Evolutionary conservation across 2,888 invertebrate species (phyloP).

Genomic region (Lepidochrysops patricia): DNA sequence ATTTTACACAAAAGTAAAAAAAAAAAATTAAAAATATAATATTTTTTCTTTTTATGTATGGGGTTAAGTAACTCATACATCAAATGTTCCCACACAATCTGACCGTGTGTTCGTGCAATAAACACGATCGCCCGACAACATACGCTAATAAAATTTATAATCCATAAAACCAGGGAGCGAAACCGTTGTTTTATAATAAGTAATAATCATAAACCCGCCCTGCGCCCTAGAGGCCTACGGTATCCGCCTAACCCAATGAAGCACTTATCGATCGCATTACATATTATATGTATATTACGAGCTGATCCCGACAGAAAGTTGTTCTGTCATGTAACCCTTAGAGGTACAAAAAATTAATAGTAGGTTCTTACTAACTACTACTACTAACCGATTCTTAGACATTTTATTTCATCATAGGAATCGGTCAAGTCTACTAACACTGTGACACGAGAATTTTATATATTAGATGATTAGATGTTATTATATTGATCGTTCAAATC

Average conservation of each 20-base stretch:
- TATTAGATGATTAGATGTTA: too few species aligned
- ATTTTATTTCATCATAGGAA: too few species aligned
- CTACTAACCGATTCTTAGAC: too few species aligned
- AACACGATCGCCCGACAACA: slow-evolving; percentile 44
- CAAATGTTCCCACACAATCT: slow-evolving; percentile 1
- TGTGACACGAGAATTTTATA: too few species aligned
- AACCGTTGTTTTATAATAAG: slow-evolving; percentile 59
- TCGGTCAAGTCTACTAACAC: too few species aligned
- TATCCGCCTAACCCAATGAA: background rate
- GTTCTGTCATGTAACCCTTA: too few species aligned
- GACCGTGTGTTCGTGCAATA: slow-evolving; percentile 39
- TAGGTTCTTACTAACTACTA: too few species aligned
- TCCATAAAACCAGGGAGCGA: slow-evolving; percentile 56
- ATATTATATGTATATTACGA: too few species aligned
- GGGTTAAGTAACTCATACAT: background rate
- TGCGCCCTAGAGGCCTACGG: slow-evolving; percentile 1
- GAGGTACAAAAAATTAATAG: too few species aligned
- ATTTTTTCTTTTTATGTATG: background rate
- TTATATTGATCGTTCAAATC: too few species aligned
- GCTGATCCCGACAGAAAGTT: too few species aligned
- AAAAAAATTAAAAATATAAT: background rate
- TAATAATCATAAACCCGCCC: slow-evolving; percentile 59
- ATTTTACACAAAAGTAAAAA: background rate
- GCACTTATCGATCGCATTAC: background rate
- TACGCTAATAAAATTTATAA: slow-evolving; percentile 67